Base-by-base conservation (phyloP, 2,888 invertebrate genomes). In the Trachelus troglodyta region DNA sequence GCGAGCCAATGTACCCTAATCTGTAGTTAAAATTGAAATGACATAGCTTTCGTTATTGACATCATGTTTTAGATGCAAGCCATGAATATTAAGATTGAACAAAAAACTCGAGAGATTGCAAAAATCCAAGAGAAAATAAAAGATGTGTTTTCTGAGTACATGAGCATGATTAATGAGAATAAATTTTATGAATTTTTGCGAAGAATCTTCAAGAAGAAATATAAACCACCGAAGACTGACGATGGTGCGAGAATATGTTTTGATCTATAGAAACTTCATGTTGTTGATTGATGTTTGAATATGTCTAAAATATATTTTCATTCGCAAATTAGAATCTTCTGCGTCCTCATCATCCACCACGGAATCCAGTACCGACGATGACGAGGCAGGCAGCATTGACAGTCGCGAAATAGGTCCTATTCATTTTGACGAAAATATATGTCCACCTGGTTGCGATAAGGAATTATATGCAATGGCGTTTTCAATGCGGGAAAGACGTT, bases 141-240 rank as follows among this genome's bases (percentile, higher is more conserved):
- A 73, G 90, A 91, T 3, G 88, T 94, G 15, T 93, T 94, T 75
- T 86, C 92, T 1, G 93, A 93, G 76, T 96, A 95, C 87, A 92
- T 93, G 77, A 92, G 91, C 37, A 92, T 93, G 11, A 93, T 94
- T 0, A 93, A 93, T 71, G 95, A 96, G 77, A 95, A 96, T 87
- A 96, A 96, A 89, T 97, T 96, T 89, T 94, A 94, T 11, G 95
- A 96, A 85, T 97, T 97, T 88, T 91, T 98, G 71, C 93, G 94
- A 33, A 94, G 95, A 86, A 97, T 98, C 77, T 98, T 96, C 87
- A 96, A 95, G 88, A 98, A 97, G 89, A 97, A 96, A 87, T 96
- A 95, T 86, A 95, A 95, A 81, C 94, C 95, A 11, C 94, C 94
- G 0, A 95, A 95, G 86, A 93, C 92, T 75, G 93, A 93, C 9